These are phyloP conservation scores for Carpatolechia fugitivella DNA, from an alignment of 2,888 invertebrate species.

Conservation along the genomic window DNA sequence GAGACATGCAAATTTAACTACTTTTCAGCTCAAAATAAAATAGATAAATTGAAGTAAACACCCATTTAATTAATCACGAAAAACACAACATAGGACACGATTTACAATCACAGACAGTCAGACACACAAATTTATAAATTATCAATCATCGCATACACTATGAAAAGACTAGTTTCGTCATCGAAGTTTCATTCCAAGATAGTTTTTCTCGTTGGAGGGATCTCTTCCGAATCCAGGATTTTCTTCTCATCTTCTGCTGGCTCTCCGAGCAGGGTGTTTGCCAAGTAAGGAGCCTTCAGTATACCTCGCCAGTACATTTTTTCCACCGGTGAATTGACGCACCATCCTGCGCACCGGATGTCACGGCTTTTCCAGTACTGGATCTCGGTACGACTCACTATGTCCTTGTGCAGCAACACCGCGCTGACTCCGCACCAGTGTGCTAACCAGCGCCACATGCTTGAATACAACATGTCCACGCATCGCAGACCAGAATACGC, in stretches of 20 bases:
- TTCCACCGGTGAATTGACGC: slow-evolving; percentile 86
- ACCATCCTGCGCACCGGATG: slow-evolving; percentile 85
- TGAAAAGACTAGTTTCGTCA: no score
- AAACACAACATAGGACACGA: no score
- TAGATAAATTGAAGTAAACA: no score
- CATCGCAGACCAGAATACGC: slow-evolving; percentile 64
- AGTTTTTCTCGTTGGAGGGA: background rate
- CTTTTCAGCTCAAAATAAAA: no score
- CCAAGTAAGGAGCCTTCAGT: slow-evolving; percentile 84
- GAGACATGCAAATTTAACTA: no score
- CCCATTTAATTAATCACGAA: no score
- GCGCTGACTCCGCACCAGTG: slow-evolving; percentile 81
- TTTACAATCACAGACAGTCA: no score
- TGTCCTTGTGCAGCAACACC: slow-evolving; percentile 86
- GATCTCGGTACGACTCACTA: slow-evolving; percentile 79
- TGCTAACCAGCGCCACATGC: slow-evolving; percentile 76
- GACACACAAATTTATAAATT: no score
- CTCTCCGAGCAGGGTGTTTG: slow-evolving; percentile 85
- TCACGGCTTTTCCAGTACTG: slow-evolving; percentile 81
- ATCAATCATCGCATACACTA: no score
- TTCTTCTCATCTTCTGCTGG: slow-evolving; percentile 28
- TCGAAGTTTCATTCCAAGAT: background rate
- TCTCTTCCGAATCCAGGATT: background rate
- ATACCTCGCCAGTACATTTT: slow-evolving; percentile 83
- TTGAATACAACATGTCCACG: slow-evolving; percentile 73